Percentiles rank a stretch among this genome's conserved stretches.
phyloP scores from a whole-genome alignment of 2,113 vertebrate genomes.

The Piaya cayana region DNA sequence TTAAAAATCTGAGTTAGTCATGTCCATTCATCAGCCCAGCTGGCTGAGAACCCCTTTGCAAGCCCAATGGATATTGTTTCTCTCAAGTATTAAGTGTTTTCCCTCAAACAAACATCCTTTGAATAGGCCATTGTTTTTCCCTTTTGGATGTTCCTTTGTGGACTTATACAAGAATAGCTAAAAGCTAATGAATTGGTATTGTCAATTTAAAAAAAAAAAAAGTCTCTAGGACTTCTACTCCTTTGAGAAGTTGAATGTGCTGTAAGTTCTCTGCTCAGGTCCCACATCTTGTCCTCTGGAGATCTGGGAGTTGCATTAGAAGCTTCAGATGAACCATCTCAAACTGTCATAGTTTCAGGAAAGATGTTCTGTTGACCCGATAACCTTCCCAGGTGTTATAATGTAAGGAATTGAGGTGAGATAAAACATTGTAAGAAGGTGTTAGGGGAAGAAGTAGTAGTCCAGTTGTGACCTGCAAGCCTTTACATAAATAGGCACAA shows the following conservation, averaged over 20 bases:
- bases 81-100: conserved; percentile 23
- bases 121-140: conserved; percentile 57
- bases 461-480: neutral
- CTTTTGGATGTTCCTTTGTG: conserved; percentile 41
- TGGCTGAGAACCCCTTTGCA: neutral
- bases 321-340: neutral
- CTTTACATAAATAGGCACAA: fast-evolving
- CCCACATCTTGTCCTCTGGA: neutral
- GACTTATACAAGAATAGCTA: conserved; percentile 49
- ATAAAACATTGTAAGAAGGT: neutral
- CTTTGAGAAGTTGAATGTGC: neutral
- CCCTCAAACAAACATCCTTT: conserved; percentile 24
- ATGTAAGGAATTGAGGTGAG: neutral
- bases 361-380: neutral
- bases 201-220: neutral
- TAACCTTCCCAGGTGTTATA: neutral
- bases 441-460: neutral
- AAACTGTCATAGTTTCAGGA: neutral
- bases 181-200: conserved; percentile 21
- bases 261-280: neutral
- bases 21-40: neutral
- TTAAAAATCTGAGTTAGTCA: neutral
- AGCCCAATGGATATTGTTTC: conserved; percentile 5
- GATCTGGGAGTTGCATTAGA: neutral
- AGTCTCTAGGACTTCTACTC: neutral